phyloP scores from a whole-genome alignment of 2,797 vertebrate species.

The Scarus forsteni region DNA sequence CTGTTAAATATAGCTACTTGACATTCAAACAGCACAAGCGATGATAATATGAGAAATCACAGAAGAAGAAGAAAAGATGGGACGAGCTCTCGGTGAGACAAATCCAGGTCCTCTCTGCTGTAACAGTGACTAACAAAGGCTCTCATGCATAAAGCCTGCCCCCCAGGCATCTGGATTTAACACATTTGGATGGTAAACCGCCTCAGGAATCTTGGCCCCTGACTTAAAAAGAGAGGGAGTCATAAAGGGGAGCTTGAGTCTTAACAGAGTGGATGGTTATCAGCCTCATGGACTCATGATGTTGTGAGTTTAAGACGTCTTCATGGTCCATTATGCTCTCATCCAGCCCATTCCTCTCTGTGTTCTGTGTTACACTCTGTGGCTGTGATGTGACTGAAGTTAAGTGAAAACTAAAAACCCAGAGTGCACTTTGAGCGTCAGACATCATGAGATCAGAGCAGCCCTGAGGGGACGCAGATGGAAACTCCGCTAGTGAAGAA shows the following conservation, averaged over 20 bases:
- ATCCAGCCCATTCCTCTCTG: slow-evolving; percentile 23
- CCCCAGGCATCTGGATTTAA: slow-evolving; percentile 17
- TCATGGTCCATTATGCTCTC: slow-evolving; percentile 42
- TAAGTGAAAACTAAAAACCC: slow-evolving; percentile 42
- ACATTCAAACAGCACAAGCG: slow-evolving; percentile 3
- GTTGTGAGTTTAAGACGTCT: slow-evolving; percentile 30
- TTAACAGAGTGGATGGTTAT: slow-evolving; percentile 31
- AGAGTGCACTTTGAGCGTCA: slow-evolving; percentile 40
- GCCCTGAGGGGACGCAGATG: slow-evolving; percentile 10
- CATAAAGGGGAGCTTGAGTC: slow-evolving; percentile 23
- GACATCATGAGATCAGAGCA: slow-evolving; percentile 22
- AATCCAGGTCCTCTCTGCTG: slow-evolving; percentile 29
- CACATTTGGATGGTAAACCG: slow-evolving; percentile 22
- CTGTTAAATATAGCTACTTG: neutral
- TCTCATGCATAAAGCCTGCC: slow-evolving; percentile 46
- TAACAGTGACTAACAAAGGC: slow-evolving; percentile 50
- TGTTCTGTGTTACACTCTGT: slow-evolving; percentile 3
- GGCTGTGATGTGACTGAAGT: slow-evolving; percentile 28
- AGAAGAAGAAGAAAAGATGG: slow-evolving; percentile 34
- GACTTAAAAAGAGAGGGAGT: slow-evolving; percentile 3
- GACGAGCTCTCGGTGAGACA: slow-evolving; percentile 37
- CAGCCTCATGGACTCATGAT: slow-evolving; percentile 23
- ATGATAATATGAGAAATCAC: slow-evolving; percentile 20
- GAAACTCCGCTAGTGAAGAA: slow-evolving; percentile 22
- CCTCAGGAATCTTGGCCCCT: slow-evolving; percentile 48